Evolutionary conservation across 2,113 vertebrate genomes (phyloP).

Genomic region (Lagopus muta): DNA sequence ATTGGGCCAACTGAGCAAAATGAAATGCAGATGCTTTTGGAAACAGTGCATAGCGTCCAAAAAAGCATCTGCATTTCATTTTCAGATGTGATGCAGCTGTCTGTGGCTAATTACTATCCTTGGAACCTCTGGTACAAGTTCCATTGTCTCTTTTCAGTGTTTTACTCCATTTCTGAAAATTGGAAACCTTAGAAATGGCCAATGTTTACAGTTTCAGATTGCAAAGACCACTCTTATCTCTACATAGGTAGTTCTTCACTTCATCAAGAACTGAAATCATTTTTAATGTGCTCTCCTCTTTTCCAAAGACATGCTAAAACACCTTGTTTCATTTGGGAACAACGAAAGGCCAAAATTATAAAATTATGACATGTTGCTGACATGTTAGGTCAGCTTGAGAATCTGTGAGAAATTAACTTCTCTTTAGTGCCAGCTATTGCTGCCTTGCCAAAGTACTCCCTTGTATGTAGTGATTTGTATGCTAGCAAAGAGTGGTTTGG

Average conservation of each 20-base stretch:
- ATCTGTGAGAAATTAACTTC: background rate
- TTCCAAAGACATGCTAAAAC: background rate
- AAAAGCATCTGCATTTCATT: background rate
- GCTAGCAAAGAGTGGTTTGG: background rate
- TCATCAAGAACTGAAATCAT: background rate
- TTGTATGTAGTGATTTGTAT: background rate
- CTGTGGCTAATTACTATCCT: background rate
- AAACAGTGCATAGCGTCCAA: background rate
- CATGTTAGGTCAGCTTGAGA: background rate
- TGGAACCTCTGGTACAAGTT: background rate
- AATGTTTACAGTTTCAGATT: background rate
- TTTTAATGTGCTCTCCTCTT: background rate
- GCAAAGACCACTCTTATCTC: background rate
- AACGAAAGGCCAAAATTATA: background rate
- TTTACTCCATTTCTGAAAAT: background rate
- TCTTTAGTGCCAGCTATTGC: background rate
- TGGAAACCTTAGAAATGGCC: background rate
- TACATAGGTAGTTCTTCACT: background rate
- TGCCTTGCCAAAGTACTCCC: background rate
- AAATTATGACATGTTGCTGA: background rate
- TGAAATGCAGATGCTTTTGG: background rate
- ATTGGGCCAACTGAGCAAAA: background rate
- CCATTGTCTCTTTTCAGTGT: background rate
- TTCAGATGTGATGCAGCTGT: background rate
- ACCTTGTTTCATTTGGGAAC: background rate